Evolutionary conservation across 2,113 vertebrate species (phyloP), one percentile per base, ranked within the genome.

Genomic region (Clarias batrachus): DNA sequence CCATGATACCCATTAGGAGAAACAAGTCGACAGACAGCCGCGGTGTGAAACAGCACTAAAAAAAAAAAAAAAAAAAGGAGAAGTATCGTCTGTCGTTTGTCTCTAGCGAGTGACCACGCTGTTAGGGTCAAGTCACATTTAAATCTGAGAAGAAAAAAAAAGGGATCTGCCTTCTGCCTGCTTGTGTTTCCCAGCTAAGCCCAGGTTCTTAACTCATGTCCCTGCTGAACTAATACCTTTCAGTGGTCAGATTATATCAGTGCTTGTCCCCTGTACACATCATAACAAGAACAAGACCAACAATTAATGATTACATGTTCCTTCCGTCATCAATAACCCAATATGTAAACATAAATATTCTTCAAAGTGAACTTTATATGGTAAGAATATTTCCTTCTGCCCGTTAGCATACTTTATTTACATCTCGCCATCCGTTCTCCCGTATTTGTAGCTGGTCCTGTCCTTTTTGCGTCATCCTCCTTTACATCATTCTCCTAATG

Each of bases 1-100:
- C 48, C 74, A 82, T 80, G 84, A 88, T 85, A 68, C 86, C 89
- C 89, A 86, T 89, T 84, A 89, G 85, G 37, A 83, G 86, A 88
- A 88, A 86, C 80, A 60, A 60, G 84, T 76, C 74, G 62, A 82
- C 74, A 88, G 86, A 77, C 81, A 76, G 81, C 81, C n/a, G 6
- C 48, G 81, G 59, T 62, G 57, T 52, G 41, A 81, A 84, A 86
- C 48, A 25, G 30, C 19, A 27, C 62, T 16, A 57, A 30, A 57
- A 78, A 78, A 25, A n/a, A 19, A 59, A 59, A 21, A 87, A 63
- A 87, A 87, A 74, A 85, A 48, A 0, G 48, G 7, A 48, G 48
- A 48, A 48, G 48, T 48, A 48, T 54, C 25, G 68, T 70, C 62
- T 54, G 81, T 71, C 17, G 59, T 78, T 85, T 82, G 33, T 71